Evolutionary conservation across 1,140 invertebrate genomes (phyloP).

Genomic region (Andrena cerasifolii): DNA sequence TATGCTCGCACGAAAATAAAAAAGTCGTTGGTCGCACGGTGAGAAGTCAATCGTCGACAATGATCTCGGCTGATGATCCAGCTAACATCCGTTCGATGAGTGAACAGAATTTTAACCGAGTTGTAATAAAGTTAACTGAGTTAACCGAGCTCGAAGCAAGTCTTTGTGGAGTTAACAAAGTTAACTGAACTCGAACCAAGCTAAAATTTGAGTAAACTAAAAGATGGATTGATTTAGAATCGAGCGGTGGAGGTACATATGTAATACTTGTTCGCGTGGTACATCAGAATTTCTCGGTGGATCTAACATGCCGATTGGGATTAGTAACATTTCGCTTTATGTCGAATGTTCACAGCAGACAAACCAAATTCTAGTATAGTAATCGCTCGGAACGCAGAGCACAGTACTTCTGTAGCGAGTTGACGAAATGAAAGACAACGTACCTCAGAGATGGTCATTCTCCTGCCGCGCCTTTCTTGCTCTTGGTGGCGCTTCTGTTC

Average conservation of each 20-base stretch:
- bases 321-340: constrained; percentile 46
- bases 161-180: not conserved
- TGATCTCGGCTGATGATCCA: constrained; percentile 22
- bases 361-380: constrained; percentile 40
- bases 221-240: not conserved
- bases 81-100: not conserved
- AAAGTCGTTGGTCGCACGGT: constrained; percentile 25
- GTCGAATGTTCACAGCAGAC: constrained; percentile 38
- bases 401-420: not conserved
- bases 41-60: not conserved
- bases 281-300: constrained; percentile 1
- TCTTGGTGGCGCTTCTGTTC: constrained; percentile 80
- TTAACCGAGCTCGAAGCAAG: constrained; percentile 7
- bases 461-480: constrained; percentile 74
- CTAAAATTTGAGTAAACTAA: not conserved
- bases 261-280: not conserved
- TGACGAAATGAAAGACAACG: constrained; percentile 31
- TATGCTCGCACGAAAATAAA: constrained; percentile 24
- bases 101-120: not conserved
- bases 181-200: not conserved
- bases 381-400: constrained; percentile 9
- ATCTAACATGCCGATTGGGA: constrained; percentile 21
- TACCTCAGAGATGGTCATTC: constrained; percentile 89
- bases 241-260: not conserved
- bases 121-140: not conserved